Percentiles rank a stretch among this genome's conserved stretches.
Evolutionary conservation across 2,113 vertebrate species (phyloP).

Genomic region (Thymallus thymallus): DNA sequence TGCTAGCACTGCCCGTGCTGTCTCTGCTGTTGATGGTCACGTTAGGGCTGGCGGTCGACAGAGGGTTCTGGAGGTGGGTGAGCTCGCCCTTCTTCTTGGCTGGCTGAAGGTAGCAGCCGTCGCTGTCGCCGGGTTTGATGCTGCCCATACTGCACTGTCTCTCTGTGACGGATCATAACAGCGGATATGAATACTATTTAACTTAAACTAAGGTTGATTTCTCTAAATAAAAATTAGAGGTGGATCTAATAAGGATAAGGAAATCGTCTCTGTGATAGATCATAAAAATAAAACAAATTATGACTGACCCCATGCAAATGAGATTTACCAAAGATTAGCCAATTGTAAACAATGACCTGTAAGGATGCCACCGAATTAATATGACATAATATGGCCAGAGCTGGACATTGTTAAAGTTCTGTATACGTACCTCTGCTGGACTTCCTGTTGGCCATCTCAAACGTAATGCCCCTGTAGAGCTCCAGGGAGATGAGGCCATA

Average conservation of each 20-base stretch:
- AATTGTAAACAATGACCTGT: too few relatives aligned
- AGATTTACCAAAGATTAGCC: too few relatives aligned
- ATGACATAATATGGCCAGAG: not conserved
- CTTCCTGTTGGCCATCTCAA: constrained; percentile 84
- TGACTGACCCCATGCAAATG: not conserved
- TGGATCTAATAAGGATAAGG: too few relatives aligned
- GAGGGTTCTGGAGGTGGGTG: constrained; percentile 33
- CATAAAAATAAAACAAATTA: not conserved
- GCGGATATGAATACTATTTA: not conserved
- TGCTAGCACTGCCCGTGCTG: not conserved
- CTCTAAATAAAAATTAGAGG: too few relatives aligned
- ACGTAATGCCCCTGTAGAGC: constrained; percentile 91
- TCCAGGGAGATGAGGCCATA: constrained; percentile 94
- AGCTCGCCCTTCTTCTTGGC: constrained; percentile 69
- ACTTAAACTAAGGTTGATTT: not conserved
- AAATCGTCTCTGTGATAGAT: constrained; percentile 70
- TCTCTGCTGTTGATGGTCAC: not conserved
- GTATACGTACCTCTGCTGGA: constrained; percentile 79
- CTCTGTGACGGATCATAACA: constrained; percentile 68
- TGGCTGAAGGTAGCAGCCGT: constrained; percentile 87
- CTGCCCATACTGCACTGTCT: constrained; percentile 74
- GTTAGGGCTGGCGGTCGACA: not conserved
- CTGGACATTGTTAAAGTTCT: not conserved
- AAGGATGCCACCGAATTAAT: too few relatives aligned
- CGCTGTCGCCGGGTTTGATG: constrained; percentile 75